phyloP scores from a whole-genome alignment of 2,888 invertebrate species.

The Podotricha telesiphe region DNA sequence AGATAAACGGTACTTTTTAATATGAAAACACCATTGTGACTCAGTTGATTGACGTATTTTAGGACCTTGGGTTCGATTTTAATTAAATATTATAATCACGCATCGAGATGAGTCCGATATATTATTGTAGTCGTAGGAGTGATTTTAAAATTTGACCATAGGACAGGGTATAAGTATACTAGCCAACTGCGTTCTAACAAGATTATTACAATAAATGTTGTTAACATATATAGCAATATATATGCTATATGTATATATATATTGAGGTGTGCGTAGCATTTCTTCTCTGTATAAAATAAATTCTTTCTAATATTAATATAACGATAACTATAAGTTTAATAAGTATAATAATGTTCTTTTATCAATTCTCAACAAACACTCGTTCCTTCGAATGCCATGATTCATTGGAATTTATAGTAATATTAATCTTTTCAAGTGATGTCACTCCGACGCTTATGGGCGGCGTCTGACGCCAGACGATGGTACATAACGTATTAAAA shows the following conservation, averaged over 20 bases:
- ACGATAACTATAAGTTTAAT: neutral
- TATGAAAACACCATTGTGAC: conserved; percentile 10
- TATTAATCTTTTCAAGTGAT: conserved; percentile 30
- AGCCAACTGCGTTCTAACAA: too few species aligned
- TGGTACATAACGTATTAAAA: too few species aligned
- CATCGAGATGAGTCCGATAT: neutral
- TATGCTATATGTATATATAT: too few species aligned
- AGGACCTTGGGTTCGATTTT: conserved; percentile 9
- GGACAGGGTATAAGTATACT: too few species aligned
- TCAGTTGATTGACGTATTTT: neutral
- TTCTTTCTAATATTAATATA: too few species aligned
- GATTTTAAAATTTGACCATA: too few species aligned
- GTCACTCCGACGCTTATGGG: conserved; percentile 25
- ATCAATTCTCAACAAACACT: conserved; percentile 11
- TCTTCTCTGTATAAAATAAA: too few species aligned
- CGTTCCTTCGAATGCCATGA: conserved; percentile 17
- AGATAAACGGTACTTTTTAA: neutral
- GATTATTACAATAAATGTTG: too few species aligned
- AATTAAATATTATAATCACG: conserved; percentile 10
- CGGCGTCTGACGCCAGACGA: conserved; percentile 20
- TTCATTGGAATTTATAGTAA: conserved; percentile 24
- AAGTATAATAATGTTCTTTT: neutral
- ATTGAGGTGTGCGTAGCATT: too few species aligned
- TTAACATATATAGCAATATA: too few species aligned
- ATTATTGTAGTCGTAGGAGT: too few species aligned